A percentile compares a stretch with the other conserved stretches of the same genome.
Evolutionary conservation across 2,888 invertebrate genomes (phyloP).

Genomic region (Hypena proboscidalis): DNA sequence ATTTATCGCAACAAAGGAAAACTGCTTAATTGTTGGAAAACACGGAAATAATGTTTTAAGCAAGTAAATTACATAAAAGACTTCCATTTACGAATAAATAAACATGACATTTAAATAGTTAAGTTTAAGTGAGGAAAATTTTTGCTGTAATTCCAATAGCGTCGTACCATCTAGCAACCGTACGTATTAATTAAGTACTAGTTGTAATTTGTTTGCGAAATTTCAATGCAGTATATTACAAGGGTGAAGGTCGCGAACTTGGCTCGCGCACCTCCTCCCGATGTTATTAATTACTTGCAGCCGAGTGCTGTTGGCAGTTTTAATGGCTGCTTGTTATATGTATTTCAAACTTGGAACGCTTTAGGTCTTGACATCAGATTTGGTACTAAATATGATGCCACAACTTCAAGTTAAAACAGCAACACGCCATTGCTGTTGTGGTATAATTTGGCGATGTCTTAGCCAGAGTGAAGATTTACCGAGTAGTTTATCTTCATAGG

Average conservation of each 20-base stretch:
- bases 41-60: too few species aligned
- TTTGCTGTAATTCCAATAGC: not conserved
- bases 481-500: too few species aligned
- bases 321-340: constrained; percentile 27
- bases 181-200: constrained; percentile 12
- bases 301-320: constrained; percentile 31
- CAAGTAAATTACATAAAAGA: too few species aligned
- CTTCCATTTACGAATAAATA: too few species aligned
- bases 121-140: not conserved
- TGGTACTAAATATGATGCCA: constrained; percentile 8
- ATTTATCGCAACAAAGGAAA: too few species aligned
- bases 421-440: too few species aligned
- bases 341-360: constrained; percentile 23
- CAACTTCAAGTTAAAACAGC: too few species aligned
- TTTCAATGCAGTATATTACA: constrained; percentile 20
- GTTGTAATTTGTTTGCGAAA: constrained; percentile 31
- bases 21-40: too few species aligned
- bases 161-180: not conserved
- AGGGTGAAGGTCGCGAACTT: constrained; percentile 41
- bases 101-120: too few species aligned
- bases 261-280: constrained; percentile 20
- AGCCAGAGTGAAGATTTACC: too few species aligned
- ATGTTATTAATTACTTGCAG: constrained; percentile 43
- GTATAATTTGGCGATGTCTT: too few species aligned
- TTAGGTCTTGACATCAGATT: constrained; percentile 11